Evolutionary conservation across 2,113 vertebrate species (phyloP), one percentile per base, ranked within the genome.

Genomic region (Nannobrachium achirus): DNA sequence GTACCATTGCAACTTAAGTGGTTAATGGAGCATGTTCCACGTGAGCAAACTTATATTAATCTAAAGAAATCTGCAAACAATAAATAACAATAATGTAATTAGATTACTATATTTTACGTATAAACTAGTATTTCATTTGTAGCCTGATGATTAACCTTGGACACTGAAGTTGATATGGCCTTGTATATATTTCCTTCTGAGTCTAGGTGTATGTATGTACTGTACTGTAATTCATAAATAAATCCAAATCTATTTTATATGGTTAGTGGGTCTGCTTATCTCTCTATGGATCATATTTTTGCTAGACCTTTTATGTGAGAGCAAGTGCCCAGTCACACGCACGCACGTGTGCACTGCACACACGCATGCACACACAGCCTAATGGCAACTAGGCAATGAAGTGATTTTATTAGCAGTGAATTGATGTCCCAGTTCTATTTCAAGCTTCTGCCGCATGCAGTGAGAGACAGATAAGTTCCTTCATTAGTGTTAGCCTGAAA

Each of bases 401-500:
- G 52, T 44, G 65, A 20, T 40, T 64, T 42, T 68, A n/a, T 44
- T 41, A 61, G 19, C 62, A 66, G 51, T 58, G 64, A 73, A 68
- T 48, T 65, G 65, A 79, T 82, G 79, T 52, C 62, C 68, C 55
- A 52, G 57, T 65, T 84, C 74, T 86, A 79, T 83, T 79, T 76
- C 75, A 76, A 81, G 59, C 66, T 56, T 16, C 39, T 66, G 73
- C 66, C 14, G 45, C n/a, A n/a, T n/a, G n/a, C 73, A 80, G 76
- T 57, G 55, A 78, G 51, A 79, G 73, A 82, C 46, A n/a, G 74
- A 80, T 75, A 67, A 69, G 72, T 73, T 80, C 77, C 66, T 66
- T 80, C 77, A 80, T 78, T 76, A 82, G 64, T 46, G 49, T 53
- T 65, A 68, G 70, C 42, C 66, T 86, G 71, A 86, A 84, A 84